These are phyloP conservation scores for Prosapia bicincta DNA, from an alignment of 2,888 invertebrate species.

Conservation along the genomic window DNA sequence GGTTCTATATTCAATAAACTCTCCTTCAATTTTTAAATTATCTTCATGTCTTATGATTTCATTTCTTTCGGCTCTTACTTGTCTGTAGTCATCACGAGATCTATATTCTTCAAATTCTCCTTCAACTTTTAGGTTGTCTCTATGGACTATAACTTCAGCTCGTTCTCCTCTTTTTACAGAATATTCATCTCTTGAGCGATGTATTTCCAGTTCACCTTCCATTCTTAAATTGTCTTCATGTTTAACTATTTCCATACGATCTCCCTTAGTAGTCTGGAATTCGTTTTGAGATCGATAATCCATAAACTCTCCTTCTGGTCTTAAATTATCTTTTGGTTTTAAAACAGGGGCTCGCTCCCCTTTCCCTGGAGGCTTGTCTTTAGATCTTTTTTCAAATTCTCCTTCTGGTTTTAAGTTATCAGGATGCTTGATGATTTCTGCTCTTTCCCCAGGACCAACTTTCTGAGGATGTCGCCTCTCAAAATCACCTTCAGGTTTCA, in stretches of 20 bases:
- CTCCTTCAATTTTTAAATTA: slow-evolving; percentile 50
- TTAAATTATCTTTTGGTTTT: slow-evolving; percentile 49
- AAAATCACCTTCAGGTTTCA: slow-evolving; percentile 55
- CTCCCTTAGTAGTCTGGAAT: slow-evolving; percentile 42
- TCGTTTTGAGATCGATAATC: slow-evolving; percentile 43
- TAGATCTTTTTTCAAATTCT: slow-evolving; percentile 38
- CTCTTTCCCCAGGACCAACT: slow-evolving; percentile 46
- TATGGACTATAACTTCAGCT: slow-evolving; percentile 40
- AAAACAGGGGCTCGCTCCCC: slow-evolving; percentile 44
- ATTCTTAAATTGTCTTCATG: slow-evolving; percentile 52
- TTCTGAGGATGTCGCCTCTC: slow-evolving; percentile 47
- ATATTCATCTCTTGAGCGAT: slow-evolving; percentile 54
- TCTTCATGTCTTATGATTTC: slow-evolving; percentile 51
- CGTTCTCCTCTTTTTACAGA: slow-evolving; percentile 42
- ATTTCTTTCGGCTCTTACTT: slow-evolving; percentile 55
- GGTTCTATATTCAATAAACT: slow-evolving; percentile 55
- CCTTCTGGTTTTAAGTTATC: slow-evolving; percentile 53
- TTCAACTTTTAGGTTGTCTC: slow-evolving; percentile 44
- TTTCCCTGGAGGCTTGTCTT: slow-evolving; percentile 43
- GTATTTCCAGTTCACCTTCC: slow-evolving; percentile 47
- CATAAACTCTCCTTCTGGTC: slow-evolving; percentile 46
- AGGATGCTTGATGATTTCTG: slow-evolving; percentile 43
- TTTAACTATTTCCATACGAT: slow-evolving; percentile 48
- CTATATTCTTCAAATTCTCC: slow-evolving; percentile 48
- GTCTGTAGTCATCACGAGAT: slow-evolving; percentile 50